phyloP scores from a whole-genome alignment of 2,113 vertebrate species.

The Apodemus speciosus region DNA sequence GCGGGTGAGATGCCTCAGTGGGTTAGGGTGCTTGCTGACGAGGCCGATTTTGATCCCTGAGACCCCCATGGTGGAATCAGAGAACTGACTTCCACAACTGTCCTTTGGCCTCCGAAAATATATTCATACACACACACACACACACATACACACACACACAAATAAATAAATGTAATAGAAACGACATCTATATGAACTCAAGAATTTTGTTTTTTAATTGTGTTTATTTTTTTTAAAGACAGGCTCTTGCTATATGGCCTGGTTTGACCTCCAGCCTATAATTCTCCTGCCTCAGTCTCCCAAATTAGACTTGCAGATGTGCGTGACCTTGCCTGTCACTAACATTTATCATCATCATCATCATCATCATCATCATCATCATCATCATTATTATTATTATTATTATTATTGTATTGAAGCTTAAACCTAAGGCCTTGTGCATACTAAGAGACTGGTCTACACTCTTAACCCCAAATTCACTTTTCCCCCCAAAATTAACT shows the following conservation, averaged over 20 bases:
- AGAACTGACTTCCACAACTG: not conserved
- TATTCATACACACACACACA: not conserved
- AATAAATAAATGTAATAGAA: not conserved
- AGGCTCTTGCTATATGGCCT: not conserved
- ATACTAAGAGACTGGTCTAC: not conserved
- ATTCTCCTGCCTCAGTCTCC: not conserved
- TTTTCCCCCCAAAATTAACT: not conserved
- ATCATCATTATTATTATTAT: no score
- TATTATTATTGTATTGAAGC: not conserved
- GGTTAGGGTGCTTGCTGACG: not conserved
- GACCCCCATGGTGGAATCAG: no score
- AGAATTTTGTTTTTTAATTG: not conserved
- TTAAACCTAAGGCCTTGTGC: not conserved
- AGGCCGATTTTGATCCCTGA: not conserved
- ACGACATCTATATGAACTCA: not conserved
- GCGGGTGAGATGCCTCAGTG: not conserved
- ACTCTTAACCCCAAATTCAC: not conserved
- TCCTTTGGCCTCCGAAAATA: not conserved
- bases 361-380: no score
- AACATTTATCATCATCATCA: no score
- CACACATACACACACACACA: not conserved
- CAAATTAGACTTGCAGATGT: not conserved
- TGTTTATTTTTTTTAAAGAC: not conserved
- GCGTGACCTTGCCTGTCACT: not conserved
- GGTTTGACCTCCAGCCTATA: not conserved